These are phyloP conservation scores for Gymnocephalus cernua DNA, from an alignment of 2,113 vertebrate species.

Conservation along the genomic window DNA sequence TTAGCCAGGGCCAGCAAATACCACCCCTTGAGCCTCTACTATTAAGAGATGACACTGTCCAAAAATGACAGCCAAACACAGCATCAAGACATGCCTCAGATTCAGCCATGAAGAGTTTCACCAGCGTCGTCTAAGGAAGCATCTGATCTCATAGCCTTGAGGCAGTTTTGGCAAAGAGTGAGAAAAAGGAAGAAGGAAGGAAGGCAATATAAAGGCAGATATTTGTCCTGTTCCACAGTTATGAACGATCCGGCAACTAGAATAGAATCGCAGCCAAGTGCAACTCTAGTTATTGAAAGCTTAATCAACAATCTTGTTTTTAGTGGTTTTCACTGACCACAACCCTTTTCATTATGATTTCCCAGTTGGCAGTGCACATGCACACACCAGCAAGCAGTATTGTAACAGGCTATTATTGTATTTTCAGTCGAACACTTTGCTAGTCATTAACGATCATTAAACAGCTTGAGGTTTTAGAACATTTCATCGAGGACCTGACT, in stretches of 20 bases:
- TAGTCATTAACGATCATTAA: conserved; percentile 45
- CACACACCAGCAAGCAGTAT: conserved; percentile 21
- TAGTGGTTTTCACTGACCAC: conserved; percentile 8
- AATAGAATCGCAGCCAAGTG: background rate
- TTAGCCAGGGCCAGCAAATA: conserved; percentile 5
- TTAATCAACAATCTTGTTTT: conserved; percentile 5
- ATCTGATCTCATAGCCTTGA: conserved; percentile 33
- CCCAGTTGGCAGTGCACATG: background rate
- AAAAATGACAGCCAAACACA: conserved; percentile 20
- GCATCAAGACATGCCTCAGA: conserved; percentile 18
- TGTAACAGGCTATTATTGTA: conserved; percentile 31
- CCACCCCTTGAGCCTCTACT: conserved; percentile 27
- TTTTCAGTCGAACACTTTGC: conserved; percentile 43
- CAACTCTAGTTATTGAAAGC: conserved; percentile 10
- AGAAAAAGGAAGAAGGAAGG: background rate
- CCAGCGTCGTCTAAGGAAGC: background rate
- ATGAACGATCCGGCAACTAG: conserved; percentile 13
- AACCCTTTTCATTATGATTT: conserved; percentile 39
- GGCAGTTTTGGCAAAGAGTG: conserved; percentile 27
- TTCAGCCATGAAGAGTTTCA: conserved; percentile 1
- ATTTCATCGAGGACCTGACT: conserved; percentile 5
- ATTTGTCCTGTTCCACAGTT: conserved; percentile 17
- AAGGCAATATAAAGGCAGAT: background rate
- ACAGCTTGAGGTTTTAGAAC: conserved; percentile 44
- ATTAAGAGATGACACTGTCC: conserved; percentile 20